Evolutionary conservation across 1,140 invertebrate genomes (phyloP).

Genomic region (Armadillidium nasatum): DNA sequence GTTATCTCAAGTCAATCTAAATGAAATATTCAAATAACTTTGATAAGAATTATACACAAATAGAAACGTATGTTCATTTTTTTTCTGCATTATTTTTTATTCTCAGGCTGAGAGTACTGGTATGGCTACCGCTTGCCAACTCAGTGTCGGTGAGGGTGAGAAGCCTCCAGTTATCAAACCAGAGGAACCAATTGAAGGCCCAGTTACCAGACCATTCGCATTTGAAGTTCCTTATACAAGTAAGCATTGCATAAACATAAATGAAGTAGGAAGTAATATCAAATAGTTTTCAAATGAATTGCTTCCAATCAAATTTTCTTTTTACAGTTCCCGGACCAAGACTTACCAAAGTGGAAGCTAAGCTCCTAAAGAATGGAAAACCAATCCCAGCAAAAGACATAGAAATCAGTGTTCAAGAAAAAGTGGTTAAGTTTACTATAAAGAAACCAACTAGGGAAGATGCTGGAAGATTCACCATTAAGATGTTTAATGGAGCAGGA

Average conservation of each 20-base stretch:
- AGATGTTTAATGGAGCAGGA: constrained; percentile 78
- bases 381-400: constrained; percentile 77
- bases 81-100: neutral
- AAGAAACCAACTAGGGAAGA: constrained; percentile 78
- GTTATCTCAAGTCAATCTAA: too few relatives aligned
- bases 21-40: too few relatives aligned
- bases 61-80: too few relatives aligned
- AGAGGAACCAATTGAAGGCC: constrained; percentile 73
- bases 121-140: constrained; percentile 36
- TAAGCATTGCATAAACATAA: constrained; percentile 50
- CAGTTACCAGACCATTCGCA: constrained; percentile 68
- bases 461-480: constrained; percentile 78
- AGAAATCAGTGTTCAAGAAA: constrained; percentile 80
- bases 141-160: constrained; percentile 43
- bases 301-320: neutral
- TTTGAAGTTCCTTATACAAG: constrained; percentile 88
- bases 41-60: too few relatives aligned
- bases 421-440: constrained; percentile 81
- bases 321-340: constrained; percentile 74
- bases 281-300: neutral
- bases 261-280: too few relatives aligned
- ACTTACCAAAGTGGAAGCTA: constrained; percentile 78
- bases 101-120: constrained; percentile 33
- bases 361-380: constrained; percentile 83
- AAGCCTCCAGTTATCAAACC: constrained; percentile 59